Evolutionary conservation across 2,888 invertebrate species (phyloP), one percentile per base, ranked within the genome.

Genomic region (Rhamphomyia laevipes): DNA sequence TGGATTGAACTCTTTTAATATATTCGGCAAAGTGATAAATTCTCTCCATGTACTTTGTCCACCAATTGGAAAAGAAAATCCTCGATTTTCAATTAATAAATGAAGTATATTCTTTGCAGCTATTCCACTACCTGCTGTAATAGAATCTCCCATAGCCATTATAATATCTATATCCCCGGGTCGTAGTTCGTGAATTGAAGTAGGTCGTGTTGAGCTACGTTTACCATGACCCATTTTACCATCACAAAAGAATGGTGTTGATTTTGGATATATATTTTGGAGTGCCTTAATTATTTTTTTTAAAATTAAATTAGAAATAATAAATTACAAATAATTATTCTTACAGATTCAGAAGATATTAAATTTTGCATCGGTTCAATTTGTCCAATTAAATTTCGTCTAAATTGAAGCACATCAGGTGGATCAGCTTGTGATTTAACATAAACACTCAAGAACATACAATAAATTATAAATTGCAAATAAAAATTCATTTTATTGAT

Each of bases 101-200:
- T 74, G 67, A 1, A 69, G 46, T 2, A 73, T 4, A 30, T 30
- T 30, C 11, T 6, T 30, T 9, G 30, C 30, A 9, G 30, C 30
- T 17, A 65, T 58, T 4, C 78, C 80, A 54, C 71, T 71, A 15
- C 76, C 80, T 1, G 77, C 78, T 0, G 77, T 77, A 41, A 80
- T 56, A 0, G 78, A 78, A 60, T 81, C 81, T 0, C 81, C 81
- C 61, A 81, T 65, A 1, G 75, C 76, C 0, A 66, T 80, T 13
- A 81, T 67, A 2, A 80, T 65, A 54, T 79, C 77, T 30, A 81
- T 75, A 59, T 81, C 81, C 6, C 80, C 80, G 0, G 80, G 80
- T 43, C 75, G 67, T 47, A 81, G 56, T 38, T 68, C 62, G 63
- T 81, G 75, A 6, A 80, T 77, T n/a, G 73, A 74, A 1, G 56